Percentiles rank a stretch among this genome's conserved stretches.
These are phyloP conservation scores for Aplidium turbinatum DNA, from an alignment of 23 tunicate genomes.

Conservation along the genomic window DNA sequence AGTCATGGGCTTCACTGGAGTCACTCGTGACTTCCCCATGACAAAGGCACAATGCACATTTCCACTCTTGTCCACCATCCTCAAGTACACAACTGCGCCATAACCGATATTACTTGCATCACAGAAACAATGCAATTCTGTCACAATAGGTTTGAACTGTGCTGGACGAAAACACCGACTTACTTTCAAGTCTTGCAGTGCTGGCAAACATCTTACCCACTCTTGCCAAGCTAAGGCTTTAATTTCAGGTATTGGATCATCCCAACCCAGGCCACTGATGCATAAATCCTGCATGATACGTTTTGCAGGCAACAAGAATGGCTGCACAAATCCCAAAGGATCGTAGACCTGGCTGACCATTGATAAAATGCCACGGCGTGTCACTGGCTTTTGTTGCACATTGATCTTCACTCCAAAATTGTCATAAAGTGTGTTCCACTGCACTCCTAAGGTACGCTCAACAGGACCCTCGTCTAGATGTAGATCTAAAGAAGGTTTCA, in stretches of 20 bases:
- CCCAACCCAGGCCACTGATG: conserved; percentile 3
- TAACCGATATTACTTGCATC: conserved; percentile 33
- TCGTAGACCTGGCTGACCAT: conserved; percentile 9
- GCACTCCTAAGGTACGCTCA: conserved; percentile 4
- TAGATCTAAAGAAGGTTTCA: too few species aligned
- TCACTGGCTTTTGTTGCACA: conserved; percentile 1
- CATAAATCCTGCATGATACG: neutral
- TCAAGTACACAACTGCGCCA: conserved; percentile 26
- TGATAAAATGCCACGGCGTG: conserved; percentile 28
- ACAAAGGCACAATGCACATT: conserved; percentile 14
- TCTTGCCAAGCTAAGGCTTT: neutral
- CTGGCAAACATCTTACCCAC: conserved; percentile 16
- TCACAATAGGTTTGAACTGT: neutral
- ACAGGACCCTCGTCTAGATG: conserved; percentile 12
- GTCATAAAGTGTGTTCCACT: conserved; percentile 10
- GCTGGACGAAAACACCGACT: conserved; percentile 1
- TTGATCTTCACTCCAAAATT: conserved; percentile 8
- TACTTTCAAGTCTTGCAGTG: conserved; percentile 8
- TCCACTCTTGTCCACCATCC: neutral
- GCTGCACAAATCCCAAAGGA: conserved; percentile 24
- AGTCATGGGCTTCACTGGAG: conserved; percentile 14
- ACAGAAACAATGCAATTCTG: conserved; percentile 31
- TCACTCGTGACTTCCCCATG: conserved; percentile 23
- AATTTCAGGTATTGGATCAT: neutral
- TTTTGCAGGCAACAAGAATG: conserved; percentile 17